Percentiles rank a stretch among this genome's conserved stretches.
These are phyloP conservation scores for Marasmarcha lunaedactyla DNA, from an alignment of 2,888 invertebrate genomes.

Conservation along the genomic window DNA sequence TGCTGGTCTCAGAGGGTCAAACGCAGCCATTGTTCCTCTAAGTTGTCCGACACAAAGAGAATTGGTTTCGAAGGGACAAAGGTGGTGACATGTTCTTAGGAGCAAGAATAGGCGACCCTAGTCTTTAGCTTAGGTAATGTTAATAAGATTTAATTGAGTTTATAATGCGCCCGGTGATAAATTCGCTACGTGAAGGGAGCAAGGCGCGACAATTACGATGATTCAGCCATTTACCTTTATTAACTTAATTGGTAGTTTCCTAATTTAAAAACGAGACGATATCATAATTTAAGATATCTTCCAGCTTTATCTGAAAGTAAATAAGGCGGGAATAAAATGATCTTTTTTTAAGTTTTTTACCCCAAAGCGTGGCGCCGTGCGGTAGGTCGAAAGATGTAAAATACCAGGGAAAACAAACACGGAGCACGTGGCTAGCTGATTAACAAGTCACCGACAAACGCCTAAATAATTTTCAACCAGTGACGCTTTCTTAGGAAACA, in stretches of 20 bases:
- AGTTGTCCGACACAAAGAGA: slow-evolving; percentile 54
- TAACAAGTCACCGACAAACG: slow-evolving; percentile 30
- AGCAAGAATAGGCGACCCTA: slow-evolving; percentile 38
- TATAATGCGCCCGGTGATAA: slow-evolving; percentile 60
- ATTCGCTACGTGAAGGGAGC: slow-evolving; percentile 29
- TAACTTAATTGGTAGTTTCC: slow-evolving; percentile 5
- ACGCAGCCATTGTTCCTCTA: slow-evolving; percentile 54
- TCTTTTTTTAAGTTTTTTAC: slow-evolving; percentile 2
- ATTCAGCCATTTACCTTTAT: slow-evolving; percentile 25
- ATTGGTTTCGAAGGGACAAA: slow-evolving; percentile 59
- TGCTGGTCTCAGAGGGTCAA: slow-evolving; percentile 58
- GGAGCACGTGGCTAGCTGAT: slow-evolving; percentile 32
- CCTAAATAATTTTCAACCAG: slow-evolving; percentile 1
- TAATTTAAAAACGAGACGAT: too few relatives aligned
- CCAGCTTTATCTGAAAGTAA: slow-evolving; percentile 24
- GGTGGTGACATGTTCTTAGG: slow-evolving; percentile 60
- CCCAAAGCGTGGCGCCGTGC: slow-evolving; percentile 22
- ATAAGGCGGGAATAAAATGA: slow-evolving; percentile 19
- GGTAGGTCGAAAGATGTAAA: slow-evolving; percentile 40
- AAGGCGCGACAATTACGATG: slow-evolving; percentile 56
- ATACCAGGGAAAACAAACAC: slow-evolving; percentile 31
- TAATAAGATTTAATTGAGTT: slow-evolving; percentile 70
- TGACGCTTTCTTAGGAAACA: too few relatives aligned
- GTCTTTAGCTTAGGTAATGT: slow-evolving; percentile 45
- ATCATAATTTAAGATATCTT: too few relatives aligned